phyloP scores from a whole-genome alignment of 2,113 vertebrate genomes.

The Sarotherodon lohbergeri region DNA sequence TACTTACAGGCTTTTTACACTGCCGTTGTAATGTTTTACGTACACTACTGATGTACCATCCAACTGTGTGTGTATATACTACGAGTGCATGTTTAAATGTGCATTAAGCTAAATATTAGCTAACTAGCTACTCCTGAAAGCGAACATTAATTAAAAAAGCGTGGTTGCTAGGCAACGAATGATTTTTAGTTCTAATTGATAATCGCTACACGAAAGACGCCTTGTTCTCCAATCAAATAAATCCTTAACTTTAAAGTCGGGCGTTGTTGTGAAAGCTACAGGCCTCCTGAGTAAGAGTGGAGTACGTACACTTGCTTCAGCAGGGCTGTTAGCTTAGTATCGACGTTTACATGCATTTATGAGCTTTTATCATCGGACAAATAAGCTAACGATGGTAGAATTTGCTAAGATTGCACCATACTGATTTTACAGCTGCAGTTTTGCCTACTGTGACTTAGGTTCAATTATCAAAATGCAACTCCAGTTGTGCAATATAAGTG shows the following conservation, averaged over 20 bases:
- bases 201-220: background rate
- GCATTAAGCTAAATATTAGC: background rate
- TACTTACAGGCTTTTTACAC: background rate
- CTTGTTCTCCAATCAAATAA: background rate
- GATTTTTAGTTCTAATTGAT: background rate
- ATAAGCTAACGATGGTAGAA: background rate
- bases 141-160: background rate
- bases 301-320: background rate
- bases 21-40: background rate
- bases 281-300: background rate
- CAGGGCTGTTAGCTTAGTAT: background rate
- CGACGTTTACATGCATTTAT: background rate
- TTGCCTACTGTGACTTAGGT: background rate
- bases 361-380: background rate
- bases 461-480: background rate
- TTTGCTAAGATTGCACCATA: background rate
- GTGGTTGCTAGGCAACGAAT: constrained; percentile 21
- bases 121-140: background rate
- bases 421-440: background rate
- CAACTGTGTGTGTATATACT: background rate
- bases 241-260: background rate
- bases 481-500: background rate
- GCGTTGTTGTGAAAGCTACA: background rate
- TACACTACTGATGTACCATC: too few species aligned
- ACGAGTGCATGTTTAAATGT: background rate